These are phyloP conservation scores for Amia ocellicauda DNA, from an alignment of 2,113 vertebrate genomes.

Conservation along the genomic window DNA sequence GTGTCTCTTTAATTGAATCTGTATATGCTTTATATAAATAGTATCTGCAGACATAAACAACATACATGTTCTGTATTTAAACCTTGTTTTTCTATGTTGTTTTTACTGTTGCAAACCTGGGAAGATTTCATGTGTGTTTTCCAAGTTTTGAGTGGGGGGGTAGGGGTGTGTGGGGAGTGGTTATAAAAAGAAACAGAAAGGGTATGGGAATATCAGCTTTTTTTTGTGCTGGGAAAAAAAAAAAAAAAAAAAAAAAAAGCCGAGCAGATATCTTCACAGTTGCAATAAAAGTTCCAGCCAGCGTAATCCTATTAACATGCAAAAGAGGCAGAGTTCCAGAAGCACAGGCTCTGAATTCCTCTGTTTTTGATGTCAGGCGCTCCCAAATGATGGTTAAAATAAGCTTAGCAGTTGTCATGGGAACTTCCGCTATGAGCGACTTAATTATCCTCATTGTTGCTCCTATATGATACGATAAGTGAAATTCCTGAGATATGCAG, in stretches of 20 bases:
- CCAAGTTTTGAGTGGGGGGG: not conserved
- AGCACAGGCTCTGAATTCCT: conserved; percentile 51
- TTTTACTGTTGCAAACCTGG: not conserved
- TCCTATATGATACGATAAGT: conserved; percentile 10
- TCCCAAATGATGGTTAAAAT: conserved; percentile 19
- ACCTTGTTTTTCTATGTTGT: not conserved
- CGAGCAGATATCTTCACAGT: conserved; percentile 60
- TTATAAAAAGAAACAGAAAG: not conserved
- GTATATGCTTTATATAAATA: too few relatives aligned
- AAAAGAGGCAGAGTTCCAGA: conserved; percentile 59
- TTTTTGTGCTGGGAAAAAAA: conserved; percentile 42
- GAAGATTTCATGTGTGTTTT: not conserved
- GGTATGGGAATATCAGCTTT: conserved; percentile 34
- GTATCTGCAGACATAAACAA: too few relatives aligned
- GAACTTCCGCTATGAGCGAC: conserved; percentile 4
- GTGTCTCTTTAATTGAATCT: too few relatives aligned
- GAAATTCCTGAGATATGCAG: not conserved
- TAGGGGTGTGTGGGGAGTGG: not conserved
- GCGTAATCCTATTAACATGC: conserved; percentile 68
- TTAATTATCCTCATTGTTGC: conserved; percentile 13
- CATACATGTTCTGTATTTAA: not conserved
- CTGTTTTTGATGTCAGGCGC: conserved; percentile 18
- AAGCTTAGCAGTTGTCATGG: conserved; percentile 19
- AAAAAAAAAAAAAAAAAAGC: too few relatives aligned
- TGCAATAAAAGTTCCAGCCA: conserved; percentile 58